A percentile compares a stretch with the other conserved stretches of the same genome.
phyloP scores from a whole-genome alignment of 2,888 invertebrate genomes.

The Gasteruption jaculator region DNA sequence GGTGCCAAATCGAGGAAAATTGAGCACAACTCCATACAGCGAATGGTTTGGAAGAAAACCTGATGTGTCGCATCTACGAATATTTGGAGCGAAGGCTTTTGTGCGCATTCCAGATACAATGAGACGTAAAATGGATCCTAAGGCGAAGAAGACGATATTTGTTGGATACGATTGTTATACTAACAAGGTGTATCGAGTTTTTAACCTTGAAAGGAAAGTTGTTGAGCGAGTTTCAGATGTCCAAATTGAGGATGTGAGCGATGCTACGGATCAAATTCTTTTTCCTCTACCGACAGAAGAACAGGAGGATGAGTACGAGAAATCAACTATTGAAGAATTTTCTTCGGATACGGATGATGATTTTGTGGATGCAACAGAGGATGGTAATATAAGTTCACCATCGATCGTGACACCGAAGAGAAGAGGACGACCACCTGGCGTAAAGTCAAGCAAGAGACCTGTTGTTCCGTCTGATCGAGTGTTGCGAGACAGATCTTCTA shows the following conservation, averaged over 20 bases:
- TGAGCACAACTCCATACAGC: constrained; percentile 36
- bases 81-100: constrained; percentile 40
- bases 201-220: constrained; percentile 4
- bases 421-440: not conserved
- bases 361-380: not conserved
- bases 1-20: constrained; percentile 14
- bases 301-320: not conserved
- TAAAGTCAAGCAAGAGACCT: not conserved
- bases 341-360: not conserved
- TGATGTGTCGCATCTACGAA: constrained; percentile 31
- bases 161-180: constrained; percentile 34
- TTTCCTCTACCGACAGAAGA: constrained; percentile 3
- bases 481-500: not conserved
- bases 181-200: constrained; percentile 2
- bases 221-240: constrained; percentile 5
- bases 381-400: not conserved
- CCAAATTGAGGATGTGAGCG: not conserved
- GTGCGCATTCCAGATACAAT: constrained; percentile 38
- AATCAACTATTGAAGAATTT: not conserved
- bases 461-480: constrained; percentile 3
- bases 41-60: constrained; percentile 36
- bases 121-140: constrained; percentile 36
- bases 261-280: not conserved
- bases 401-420: not conserved
- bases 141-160: constrained; percentile 35